A percentile compares a stretch with the other conserved stretches of the same genome.
Conservation (phyloP, 2,797 vertebrate genomes). For the Carduelis carduelis region DNA sequence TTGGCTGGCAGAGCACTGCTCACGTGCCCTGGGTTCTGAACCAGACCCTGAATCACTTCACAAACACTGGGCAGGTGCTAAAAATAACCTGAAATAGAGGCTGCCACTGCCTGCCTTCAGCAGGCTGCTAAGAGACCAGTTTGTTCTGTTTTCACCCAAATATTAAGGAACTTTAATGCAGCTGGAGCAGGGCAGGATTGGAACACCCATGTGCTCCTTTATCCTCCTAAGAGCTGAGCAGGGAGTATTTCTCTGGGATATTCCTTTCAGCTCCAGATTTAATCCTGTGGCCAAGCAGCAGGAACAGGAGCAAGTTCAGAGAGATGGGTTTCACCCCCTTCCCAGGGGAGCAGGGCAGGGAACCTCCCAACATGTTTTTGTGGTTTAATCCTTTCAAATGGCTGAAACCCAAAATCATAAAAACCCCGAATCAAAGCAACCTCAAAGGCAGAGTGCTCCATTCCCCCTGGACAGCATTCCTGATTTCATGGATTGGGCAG, state of each 20-base stretch:
- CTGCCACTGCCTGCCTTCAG: not conserved
- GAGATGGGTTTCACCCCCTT: not conserved
- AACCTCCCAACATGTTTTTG: not conserved
- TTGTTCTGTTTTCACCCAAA: not conserved
- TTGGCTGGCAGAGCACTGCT: not conserved
- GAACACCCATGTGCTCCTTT: not conserved
- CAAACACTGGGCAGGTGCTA: not conserved
- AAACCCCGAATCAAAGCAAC: not conserved
- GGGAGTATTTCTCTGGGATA: not conserved
- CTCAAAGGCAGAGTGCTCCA: not conserved
- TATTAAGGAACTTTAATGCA: rapidly evolving
- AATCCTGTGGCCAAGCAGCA: not conserved
- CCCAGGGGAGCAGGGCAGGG: not conserved
- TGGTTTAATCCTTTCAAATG: not conserved
- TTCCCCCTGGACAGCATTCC: not conserved
- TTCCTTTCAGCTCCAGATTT: not conserved
- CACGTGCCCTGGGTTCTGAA: not conserved
- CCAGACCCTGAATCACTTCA: not conserved
- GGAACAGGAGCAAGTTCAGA: not conserved
- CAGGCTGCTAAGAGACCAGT: not conserved
- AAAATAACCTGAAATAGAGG: not conserved
- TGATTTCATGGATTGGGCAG: not conserved
- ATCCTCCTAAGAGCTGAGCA: not conserved
- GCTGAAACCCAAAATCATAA: not conserved
- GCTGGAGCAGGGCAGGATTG: not conserved